A percentile compares a stretch with the other conserved stretches of the same genome.
phyloP scores from a whole-genome alignment of 2,797 vertebrate genomes.

The Margarornis squamiger region DNA sequence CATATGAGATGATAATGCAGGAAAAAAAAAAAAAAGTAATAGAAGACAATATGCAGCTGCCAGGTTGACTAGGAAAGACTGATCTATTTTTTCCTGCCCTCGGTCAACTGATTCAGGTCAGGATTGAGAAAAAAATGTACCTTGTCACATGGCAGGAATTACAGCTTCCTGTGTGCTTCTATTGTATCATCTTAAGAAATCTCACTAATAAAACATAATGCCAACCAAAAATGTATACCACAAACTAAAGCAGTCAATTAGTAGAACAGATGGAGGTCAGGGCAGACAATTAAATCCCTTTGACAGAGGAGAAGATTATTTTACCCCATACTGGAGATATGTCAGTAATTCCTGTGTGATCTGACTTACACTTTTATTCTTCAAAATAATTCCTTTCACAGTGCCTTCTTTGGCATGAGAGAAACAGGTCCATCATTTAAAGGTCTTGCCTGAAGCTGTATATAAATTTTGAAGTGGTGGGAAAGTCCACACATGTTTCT shows the following conservation, averaged over 20 bases:
- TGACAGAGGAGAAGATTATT: conserved; percentile 47
- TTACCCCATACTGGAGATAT: conserved; percentile 11
- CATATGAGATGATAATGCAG: not conserved
- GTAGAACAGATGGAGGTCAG: conserved; percentile 51
- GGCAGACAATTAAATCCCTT: conserved; percentile 35
- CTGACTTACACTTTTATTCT: conserved; percentile 33
- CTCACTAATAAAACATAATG: conserved; percentile 35
- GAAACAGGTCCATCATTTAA: not conserved
- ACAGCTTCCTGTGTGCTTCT: not conserved
- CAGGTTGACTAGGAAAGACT: not conserved
- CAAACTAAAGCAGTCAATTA: conserved; percentile 45
- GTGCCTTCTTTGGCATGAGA: not conserved
- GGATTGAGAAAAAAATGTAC: not conserved
- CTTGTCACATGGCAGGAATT: not conserved
- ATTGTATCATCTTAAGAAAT: conserved; percentile 13
- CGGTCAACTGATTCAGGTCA: not conserved
- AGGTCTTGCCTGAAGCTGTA: not conserved
- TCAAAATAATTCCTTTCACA: conserved; percentile 29
- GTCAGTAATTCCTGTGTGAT: conserved; percentile 50
- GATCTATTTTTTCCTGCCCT: not conserved
- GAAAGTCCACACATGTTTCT: not conserved
- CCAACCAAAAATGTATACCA: conserved; percentile 34
- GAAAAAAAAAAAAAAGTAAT: not conserved
- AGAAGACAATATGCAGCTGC: not conserved
- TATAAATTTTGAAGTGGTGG: not conserved